Percentiles rank a stretch among this genome's conserved stretches.
Conservation (phyloP, 1,140 invertebrate genomes). For the Achatina immaculata region DNA sequence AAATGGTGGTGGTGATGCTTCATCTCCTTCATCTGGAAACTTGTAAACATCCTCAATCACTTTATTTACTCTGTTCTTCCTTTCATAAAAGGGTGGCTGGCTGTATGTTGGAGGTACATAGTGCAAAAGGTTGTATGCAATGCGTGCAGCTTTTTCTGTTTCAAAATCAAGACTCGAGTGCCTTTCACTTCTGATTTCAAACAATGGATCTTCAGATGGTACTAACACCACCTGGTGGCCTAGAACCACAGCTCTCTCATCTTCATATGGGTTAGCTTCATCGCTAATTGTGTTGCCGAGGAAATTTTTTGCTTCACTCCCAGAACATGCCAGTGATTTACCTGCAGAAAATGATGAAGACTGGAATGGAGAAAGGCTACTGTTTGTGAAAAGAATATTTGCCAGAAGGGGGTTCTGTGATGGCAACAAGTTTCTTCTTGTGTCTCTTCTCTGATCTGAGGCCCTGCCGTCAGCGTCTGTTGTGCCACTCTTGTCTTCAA, state of each 20-base stretch:
- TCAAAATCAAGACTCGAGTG: neutral
- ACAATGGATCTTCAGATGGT: neutral
- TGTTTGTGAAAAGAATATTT: neutral
- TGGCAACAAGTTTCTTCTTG: neutral
- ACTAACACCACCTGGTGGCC: neutral
- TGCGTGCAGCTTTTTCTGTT: neutral
- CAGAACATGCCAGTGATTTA: neutral
- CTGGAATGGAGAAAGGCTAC: neutral
- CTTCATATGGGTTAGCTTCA: neutral
- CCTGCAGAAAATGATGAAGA: neutral
- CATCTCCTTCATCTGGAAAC: neutral
- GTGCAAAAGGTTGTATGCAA: neutral
- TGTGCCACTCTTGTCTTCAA: neutral
- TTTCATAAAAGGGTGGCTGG: neutral
- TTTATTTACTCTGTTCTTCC: neutral
- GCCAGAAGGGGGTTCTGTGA: neutral
- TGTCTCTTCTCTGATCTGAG: neutral
- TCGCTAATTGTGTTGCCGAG: neutral
- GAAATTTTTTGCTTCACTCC: neutral
- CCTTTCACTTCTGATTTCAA: neutral
- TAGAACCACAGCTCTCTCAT: neutral
- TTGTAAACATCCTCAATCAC: conserved; percentile 22
- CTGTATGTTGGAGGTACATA: neutral
- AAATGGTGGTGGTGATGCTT: neutral
- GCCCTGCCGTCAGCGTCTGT: neutral